Evolutionary conservation across 2,888 invertebrate species (phyloP).

Genomic region (Chelonus formosanus): DNA sequence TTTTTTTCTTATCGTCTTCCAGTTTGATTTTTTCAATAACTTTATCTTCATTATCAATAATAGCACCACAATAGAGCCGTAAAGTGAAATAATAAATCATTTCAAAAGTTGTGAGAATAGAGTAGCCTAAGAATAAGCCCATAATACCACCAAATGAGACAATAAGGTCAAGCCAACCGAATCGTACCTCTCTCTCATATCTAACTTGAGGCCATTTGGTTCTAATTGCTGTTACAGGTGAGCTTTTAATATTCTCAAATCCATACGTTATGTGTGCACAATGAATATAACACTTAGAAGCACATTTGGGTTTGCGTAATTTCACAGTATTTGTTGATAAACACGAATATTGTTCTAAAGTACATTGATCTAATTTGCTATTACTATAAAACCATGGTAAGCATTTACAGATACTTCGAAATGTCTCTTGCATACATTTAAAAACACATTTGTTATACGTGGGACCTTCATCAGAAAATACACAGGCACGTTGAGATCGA

Average conservation of each 20-base stretch:
- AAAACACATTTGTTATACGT: conserved; percentile 42
- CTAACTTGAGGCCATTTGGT: conserved; percentile 77
- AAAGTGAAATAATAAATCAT: conserved; percentile 80
- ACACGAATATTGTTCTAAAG: conserved; percentile 61
- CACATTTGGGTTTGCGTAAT: conserved; percentile 69
- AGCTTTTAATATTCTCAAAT: conserved; percentile 71
- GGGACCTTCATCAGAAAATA: conserved; percentile 73
- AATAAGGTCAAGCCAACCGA: conserved; percentile 84
- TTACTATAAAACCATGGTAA: conserved; percentile 49
- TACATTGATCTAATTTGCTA: conserved; percentile 38
- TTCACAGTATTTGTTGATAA: conserved; percentile 67
- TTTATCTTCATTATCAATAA: conserved; percentile 38
- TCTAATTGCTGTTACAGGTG: conserved; percentile 54
- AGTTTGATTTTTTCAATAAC: conserved; percentile 21
- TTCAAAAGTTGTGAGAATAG: conserved; percentile 79
- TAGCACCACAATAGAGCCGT: conserved; percentile 70
- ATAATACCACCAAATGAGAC: conserved; percentile 71
- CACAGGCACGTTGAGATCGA: conserved; percentile 74
- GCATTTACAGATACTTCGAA: conserved; percentile 44
- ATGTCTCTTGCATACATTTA: conserved; percentile 28
- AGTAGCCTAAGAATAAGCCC: conserved; percentile 76
- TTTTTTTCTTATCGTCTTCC: conserved; percentile 6
- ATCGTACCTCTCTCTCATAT: conserved; percentile 81
- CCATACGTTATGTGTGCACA: conserved; percentile 81
- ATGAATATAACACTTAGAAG: conserved; percentile 72